Conservation (phyloP, 2,888 invertebrate genomes). For the Hemithea aestivaria region DNA sequence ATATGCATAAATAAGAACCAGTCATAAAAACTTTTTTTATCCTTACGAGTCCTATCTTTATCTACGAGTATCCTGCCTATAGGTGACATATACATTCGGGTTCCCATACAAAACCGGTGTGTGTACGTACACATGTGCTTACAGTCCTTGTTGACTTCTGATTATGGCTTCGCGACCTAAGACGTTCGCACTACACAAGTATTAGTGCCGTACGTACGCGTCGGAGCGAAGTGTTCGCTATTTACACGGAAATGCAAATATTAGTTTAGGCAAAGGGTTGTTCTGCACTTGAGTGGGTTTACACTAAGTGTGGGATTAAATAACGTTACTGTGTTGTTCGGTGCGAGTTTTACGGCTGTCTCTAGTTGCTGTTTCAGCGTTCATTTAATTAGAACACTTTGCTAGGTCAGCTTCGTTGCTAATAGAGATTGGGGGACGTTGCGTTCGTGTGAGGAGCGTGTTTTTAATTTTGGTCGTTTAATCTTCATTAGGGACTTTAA, state of each 20-base stretch:
- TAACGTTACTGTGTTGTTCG: slow-evolving; percentile 35
- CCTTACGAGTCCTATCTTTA: no score
- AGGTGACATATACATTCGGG: no score
- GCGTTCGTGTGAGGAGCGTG: no score
- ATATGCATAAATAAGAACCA: no score
- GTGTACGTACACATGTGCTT: slow-evolving; percentile 8
- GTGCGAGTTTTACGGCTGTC: slow-evolving; percentile 18
- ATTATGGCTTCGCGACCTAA: slow-evolving; percentile 33
- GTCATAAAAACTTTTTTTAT: no score
- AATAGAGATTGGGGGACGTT: no score
- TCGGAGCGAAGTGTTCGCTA: slow-evolving; percentile 40
- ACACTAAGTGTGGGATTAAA: slow-evolving; percentile 43
- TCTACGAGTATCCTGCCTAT: no score
- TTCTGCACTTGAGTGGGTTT: slow-evolving; percentile 41
- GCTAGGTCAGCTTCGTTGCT: background rate
- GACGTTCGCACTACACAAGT: slow-evolving; percentile 27
- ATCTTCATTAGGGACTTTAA: no score
- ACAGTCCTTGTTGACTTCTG: slow-evolving; percentile 29
- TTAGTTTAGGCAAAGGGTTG: slow-evolving; percentile 51
- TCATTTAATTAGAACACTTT: slow-evolving; percentile 11
- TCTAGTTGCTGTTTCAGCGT: slow-evolving; percentile 7
- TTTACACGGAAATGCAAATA: slow-evolving; percentile 52
- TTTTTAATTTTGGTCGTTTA: no score
- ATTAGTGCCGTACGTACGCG: slow-evolving; percentile 31
- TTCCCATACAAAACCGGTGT: no score